Evolutionary conservation across 2,888 invertebrate species (phyloP).

Genomic region (Hyalella azteca): DNA sequence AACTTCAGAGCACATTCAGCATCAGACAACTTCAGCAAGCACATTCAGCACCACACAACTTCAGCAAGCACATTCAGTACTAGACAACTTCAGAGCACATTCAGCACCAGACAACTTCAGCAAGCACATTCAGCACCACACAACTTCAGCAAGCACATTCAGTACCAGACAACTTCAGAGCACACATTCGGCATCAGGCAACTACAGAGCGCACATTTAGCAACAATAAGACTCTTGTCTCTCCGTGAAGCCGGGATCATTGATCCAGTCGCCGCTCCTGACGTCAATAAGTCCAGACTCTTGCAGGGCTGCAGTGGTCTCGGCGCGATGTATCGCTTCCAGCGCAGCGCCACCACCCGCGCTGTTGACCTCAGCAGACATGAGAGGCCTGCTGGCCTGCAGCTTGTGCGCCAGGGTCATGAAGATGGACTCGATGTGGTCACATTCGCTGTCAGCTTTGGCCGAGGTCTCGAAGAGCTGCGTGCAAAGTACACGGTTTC

Average conservation of each 20-base stretch:
- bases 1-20: no score
- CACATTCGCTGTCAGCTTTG: constrained; percentile 73
- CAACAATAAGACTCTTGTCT: constrained; percentile 4
- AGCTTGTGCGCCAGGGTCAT: constrained; percentile 82
- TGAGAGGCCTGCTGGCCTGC: constrained; percentile 70
- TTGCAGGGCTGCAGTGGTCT: constrained; percentile 19
- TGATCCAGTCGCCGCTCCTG: constrained; percentile 12
- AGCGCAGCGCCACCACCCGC: not conserved
- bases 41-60: no score
- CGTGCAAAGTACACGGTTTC: not conserved
- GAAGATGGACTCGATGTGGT: constrained; percentile 82
- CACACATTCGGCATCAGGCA: no score
- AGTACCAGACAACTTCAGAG: no score
- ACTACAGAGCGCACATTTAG: not conserved
- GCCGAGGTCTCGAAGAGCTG: constrained; percentile 81
- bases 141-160: no score
- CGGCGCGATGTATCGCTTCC: not conserved
- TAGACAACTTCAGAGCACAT: no score
- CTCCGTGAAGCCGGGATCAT: not conserved
- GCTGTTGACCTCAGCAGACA: constrained; percentile 62
- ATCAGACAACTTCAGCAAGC: no score
- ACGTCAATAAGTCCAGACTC: constrained; percentile 27
- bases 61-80: no score
- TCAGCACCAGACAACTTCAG: no score
- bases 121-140: no score